Conservation (phyloP, 1,140 invertebrate genomes). For the Phthorimaea operculella region DNA sequence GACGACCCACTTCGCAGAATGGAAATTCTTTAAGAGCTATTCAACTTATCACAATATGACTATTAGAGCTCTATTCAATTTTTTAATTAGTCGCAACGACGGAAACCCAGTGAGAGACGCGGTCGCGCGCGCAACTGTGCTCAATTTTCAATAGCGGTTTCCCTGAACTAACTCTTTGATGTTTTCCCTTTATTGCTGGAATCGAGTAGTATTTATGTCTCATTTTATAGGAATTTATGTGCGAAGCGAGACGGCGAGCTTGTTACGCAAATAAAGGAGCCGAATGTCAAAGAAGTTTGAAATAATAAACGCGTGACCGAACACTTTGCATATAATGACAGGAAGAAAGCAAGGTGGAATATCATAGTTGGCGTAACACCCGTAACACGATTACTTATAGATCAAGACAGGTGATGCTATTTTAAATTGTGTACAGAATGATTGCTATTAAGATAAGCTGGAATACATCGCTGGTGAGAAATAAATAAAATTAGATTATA, state of each 20-base stretch:
- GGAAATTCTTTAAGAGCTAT: slow-evolving; percentile 58
- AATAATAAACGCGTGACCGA: slow-evolving; percentile 41
- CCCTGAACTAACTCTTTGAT: slow-evolving; percentile 43
- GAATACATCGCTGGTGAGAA: too few relatives aligned
- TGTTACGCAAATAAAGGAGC: slow-evolving; percentile 34
- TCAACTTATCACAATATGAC: slow-evolving; percentile 54
- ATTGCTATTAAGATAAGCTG: too few relatives aligned
- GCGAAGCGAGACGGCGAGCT: slow-evolving; percentile 21
- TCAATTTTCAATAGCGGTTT: slow-evolving; percentile 29
- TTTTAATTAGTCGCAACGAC: slow-evolving; percentile 38
- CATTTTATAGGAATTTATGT: slow-evolving; percentile 46
- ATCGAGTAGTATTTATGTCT: slow-evolving; percentile 39
- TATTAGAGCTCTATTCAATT: slow-evolving; percentile 44
- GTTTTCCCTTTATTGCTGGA: slow-evolving; percentile 36
- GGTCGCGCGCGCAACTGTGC: slow-evolving; percentile 12
- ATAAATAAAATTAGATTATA: too few relatives aligned
- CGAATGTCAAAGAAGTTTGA: slow-evolving; percentile 34
- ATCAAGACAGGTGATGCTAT: not conserved
- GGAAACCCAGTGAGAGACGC: slow-evolving; percentile 14
- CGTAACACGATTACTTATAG: not conserved
- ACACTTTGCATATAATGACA: slow-evolving; percentile 46
- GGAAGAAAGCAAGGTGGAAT: slow-evolving; percentile 28
- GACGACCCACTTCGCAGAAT: slow-evolving; percentile 45
- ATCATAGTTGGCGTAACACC: not conserved
- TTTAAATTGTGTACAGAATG: too few relatives aligned